Base-by-base conservation (phyloP, 2,888 invertebrate species). In the Priapulus caudatus region DNA sequence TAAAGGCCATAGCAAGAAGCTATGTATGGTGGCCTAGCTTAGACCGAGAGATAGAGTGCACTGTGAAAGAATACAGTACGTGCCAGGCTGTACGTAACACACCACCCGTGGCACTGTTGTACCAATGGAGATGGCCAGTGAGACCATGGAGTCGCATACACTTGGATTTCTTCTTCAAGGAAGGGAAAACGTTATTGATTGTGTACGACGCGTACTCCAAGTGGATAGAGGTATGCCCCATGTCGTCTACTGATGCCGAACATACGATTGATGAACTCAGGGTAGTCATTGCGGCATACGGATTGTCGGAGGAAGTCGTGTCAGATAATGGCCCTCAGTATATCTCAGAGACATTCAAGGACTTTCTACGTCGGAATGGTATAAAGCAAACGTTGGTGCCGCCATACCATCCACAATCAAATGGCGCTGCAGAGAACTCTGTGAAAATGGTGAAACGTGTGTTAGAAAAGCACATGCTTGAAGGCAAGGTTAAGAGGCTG, bases 1-100 rank as follows among this genome's bases (percentile, higher is more conserved):
- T 55, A 53, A 56, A 57, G 19, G 22, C 24, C 63, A 33, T 33
- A n/a, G 33, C 33, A n/a, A 33, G 33, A n/a, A 10, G 10, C 5
- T 33, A 10, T n/a, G 33, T 33, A 5, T 33, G 33, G 33, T 33
- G 33, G 33, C 33, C 33, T n/a, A n/a, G n/a, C n/a, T n/a, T n/a
- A n/a, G n/a, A n/a, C n/a, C n/a, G n/a, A n/a, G n/a, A n/a, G n/a
- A n/a, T n/a, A n/a, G n/a, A n/a, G n/a, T n/a, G n/a, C n/a, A n/a
- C n/a, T n/a, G n/a, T n/a, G n/a, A n/a, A n/a, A n/a, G n/a, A n/a
- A n/a, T n/a, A n/a, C n/a, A n/a, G n/a, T n/a, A n/a, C n/a, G n/a
- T n/a, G n/a, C n/a, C n/a, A n/a, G n/a, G n/a, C n/a, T n/a, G n/a
- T n/a, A n/a, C n/a, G n/a, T n/a, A n/a, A n/a, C n/a, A n/a, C n/a